phyloP scores from a whole-genome alignment of 2,113 vertebrate genomes.

The Odobenus rosmarus region DNA sequence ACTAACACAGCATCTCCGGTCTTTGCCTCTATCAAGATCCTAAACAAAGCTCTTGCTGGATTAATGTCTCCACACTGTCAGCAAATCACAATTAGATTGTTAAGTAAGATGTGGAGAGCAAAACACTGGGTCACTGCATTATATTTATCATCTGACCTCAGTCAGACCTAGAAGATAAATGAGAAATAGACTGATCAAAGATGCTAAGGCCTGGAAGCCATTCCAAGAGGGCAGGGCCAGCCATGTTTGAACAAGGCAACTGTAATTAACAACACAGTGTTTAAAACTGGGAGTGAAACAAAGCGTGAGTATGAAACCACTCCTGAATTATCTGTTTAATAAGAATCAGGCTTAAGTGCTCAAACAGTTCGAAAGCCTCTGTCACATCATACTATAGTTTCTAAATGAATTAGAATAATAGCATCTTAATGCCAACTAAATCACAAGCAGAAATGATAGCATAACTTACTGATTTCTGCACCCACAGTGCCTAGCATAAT shows the following conservation, averaged over 20 bases:
- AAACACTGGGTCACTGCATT: background rate
- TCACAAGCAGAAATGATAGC: background rate
- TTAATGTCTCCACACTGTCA: background rate
- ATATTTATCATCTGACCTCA: background rate
- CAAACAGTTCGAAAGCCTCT: background rate
- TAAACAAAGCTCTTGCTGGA: constrained; percentile 28
- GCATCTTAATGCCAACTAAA: background rate
- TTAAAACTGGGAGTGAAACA: constrained; percentile 26
- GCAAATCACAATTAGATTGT: constrained; percentile 4
- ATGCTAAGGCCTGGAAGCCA: background rate
- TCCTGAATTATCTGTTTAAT: background rate
- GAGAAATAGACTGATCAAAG: background rate
- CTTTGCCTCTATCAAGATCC: background rate
- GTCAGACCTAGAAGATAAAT: background rate
- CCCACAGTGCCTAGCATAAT: background rate
- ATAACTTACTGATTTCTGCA: background rate
- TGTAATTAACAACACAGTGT: background rate
- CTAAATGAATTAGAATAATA: background rate
- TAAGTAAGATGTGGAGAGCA: background rate
- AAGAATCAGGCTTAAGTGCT: background rate
- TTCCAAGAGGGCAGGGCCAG: background rate
- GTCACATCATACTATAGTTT: background rate
- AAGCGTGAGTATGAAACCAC: background rate
- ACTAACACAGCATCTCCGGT: background rate
- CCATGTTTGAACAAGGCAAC: background rate